phyloP scores from a whole-genome alignment of 2,888 invertebrate genomes.

The Volucella inanis region DNA sequence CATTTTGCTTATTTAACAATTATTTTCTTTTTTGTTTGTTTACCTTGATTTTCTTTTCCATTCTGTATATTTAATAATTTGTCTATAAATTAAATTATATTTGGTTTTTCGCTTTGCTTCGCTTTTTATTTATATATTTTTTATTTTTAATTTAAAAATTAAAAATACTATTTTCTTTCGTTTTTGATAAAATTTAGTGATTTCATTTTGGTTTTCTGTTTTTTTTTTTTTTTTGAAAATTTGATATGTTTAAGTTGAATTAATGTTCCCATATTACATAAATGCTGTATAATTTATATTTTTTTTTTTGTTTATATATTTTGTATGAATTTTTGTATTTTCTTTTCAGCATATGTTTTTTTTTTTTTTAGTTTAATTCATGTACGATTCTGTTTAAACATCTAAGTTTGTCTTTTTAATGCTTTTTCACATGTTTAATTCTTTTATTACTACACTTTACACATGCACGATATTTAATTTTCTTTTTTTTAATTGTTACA shows the following conservation, averaged over 20 bases:
- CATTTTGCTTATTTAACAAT: slow-evolving; percentile 42
- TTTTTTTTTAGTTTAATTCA: slow-evolving; percentile 44
- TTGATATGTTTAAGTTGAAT: slow-evolving; percentile 74
- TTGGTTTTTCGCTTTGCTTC: slow-evolving; percentile 73
- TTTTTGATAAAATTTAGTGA: slow-evolving; percentile 61
- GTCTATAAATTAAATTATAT: slow-evolving; percentile 69
- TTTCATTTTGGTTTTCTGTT: slow-evolving; percentile 63
- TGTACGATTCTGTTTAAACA: slow-evolving; percentile 29
- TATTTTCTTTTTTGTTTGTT: slow-evolving; percentile 19
- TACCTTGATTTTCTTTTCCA: slow-evolving; percentile 31
- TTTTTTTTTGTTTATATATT: slow-evolving; percentile 37
- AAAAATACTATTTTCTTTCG: slow-evolving; percentile 28
- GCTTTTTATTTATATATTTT: slow-evolving; percentile 28
- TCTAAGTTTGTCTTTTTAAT: slow-evolving; percentile 73
- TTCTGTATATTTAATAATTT: slow-evolving; percentile 66
- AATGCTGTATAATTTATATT: slow-evolving; percentile 64
- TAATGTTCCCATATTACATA: slow-evolving; percentile 67
- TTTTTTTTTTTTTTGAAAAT: slow-evolving; percentile 67
- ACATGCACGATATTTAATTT: slow-evolving; percentile 29
- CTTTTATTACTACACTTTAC: slow-evolving; percentile 39
- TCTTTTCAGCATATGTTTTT: slow-evolving; percentile 50
- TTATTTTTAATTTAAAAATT: slow-evolving; percentile 52
- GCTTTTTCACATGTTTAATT: slow-evolving; percentile 60
- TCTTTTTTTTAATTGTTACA: slow-evolving; percentile 41
- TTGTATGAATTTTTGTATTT: slow-evolving; percentile 39